Evolutionary conservation across 2,797 vertebrate species (phyloP), one percentile per base, ranked within the genome.

Genomic region (Anguilla marmorata): DNA sequence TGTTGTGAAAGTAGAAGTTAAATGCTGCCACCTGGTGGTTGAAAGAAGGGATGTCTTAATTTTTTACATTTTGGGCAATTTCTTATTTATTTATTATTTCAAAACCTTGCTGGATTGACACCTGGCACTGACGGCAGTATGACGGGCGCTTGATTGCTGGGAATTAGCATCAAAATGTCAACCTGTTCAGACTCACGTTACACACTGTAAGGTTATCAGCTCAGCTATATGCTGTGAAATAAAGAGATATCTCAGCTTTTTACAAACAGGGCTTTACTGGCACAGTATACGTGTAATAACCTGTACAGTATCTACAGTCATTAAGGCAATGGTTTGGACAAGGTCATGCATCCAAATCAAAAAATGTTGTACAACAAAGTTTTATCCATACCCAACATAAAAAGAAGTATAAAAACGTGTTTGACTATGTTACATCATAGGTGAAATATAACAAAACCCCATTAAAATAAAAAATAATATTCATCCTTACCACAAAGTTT

Each of bases 1-100:
- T 99, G 89, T 98, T 99, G 88, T 96, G 98, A 33, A 96, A 98
- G 92, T 98, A 99, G 94, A 97, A 98, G 96, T 98, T 95, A 91
- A 95, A 96, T 96, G 72, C 72, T 80, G 56, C 54, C 74, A 27
- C 30, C 33, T 87, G 11, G 48, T 84, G 52, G 45, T 84, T n/a
- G 12, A 72, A 52, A 72, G 69, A 33, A 27, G 63, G 24, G 27
- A n/a, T 72, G 69, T 58, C 56, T 58, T 19, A 52, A 52, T 52
- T 52, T 56, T 56, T 58, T 58, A 45, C 41, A 58, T 58, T 58
- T 19, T 58, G 2, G 56, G 56, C 56, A 21, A 19, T 45, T 45
- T 45, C 41, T 45, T 45, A 45, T 45, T 45, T 45, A 45, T 45
- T 45, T 5, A 45, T 41, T 41, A 41, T 41, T 41, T 41, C 41